phyloP scores from a whole-genome alignment of 2,888 invertebrate species.

The Meiosimyza decipiens region DNA sequence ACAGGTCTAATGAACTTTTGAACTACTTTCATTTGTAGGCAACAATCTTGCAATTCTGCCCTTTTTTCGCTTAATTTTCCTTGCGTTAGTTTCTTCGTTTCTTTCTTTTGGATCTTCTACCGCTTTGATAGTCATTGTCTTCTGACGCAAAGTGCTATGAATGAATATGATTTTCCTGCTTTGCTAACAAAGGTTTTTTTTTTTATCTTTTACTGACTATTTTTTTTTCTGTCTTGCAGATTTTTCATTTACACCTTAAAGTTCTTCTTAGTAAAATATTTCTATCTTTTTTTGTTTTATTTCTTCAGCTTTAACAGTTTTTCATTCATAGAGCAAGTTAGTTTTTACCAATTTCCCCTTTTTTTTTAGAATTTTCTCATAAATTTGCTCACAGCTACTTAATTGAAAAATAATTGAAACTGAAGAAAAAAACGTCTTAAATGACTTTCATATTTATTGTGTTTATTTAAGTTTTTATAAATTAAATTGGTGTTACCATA shows the following conservation, averaged over 20 bases:
- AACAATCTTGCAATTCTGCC: constrained; percentile 1
- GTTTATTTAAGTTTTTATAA: not conserved
- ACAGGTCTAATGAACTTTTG: constrained; percentile 56
- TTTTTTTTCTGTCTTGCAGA: constrained; percentile 10
- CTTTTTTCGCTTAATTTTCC: not conserved
- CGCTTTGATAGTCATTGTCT: constrained; percentile 4
- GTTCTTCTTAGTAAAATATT: constrained; percentile 3
- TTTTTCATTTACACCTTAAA: constrained; percentile 20
- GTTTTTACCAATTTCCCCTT: too few relatives aligned
- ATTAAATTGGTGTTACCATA: not conserved
- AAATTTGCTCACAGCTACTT: not conserved
- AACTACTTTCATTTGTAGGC: constrained; percentile 52
- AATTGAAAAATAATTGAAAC: not conserved
- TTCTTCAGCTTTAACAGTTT: too few relatives aligned
- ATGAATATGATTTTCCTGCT: constrained; percentile 8
- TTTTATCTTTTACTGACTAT: not conserved
- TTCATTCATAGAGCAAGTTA: too few relatives aligned
- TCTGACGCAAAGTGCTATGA: not conserved
- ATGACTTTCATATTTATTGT: not conserved
- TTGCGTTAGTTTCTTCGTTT: not conserved
- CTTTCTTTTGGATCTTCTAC: not conserved
- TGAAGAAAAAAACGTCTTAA: not conserved
- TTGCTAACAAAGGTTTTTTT: not conserved
- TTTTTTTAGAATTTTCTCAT: constrained; percentile 13
- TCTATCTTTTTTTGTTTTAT: too few relatives aligned